Evolutionary conservation across 2,797 vertebrate species (phyloP), one percentile per base, ranked within the genome.

Genomic region (Echiichthys vipera): DNA sequence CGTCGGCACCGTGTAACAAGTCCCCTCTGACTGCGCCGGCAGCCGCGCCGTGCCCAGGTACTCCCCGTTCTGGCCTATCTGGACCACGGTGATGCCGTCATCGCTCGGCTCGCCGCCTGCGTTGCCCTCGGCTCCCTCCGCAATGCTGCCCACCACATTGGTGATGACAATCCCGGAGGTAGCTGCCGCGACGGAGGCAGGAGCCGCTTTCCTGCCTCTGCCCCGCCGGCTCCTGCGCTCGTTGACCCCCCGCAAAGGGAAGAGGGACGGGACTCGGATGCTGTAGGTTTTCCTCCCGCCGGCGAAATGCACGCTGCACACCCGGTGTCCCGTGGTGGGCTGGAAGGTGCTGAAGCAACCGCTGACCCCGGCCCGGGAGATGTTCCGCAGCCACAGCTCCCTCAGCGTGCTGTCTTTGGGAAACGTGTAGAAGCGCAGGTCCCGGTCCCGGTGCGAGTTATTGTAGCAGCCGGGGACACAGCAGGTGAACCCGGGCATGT

Each of bases 401-500:
- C 97, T 89, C 81, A 98, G 95, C 91, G 96, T 92, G 59, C 93
- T 90, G 90, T 98, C 97, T 93, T 99, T 99, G 17, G 98, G 97
- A 88, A 99, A 99, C 51, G 97, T 98, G 94, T 99, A 99, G 92
- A 99, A 99, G 80, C 97, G 95, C 76, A 95, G 94, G 72, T 97
- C 96, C 89, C 97, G 95, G 92, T 99, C 97, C 81, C 97, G 95
- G 78, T 99, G 97, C 54, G 97, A 98, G 91, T 99, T 99, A 92
- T 96, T 99, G 93, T 98, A 99, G 94, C 97, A 99, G 81, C 97
- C 97, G n/a, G 97, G 97, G 64, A 99, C 97, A 89, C 97, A 99
- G 93, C 97, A 98, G 67, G 97, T 98, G 94, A 98, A 98, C 83
- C 97, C 97, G 73, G 97, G 97, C 97, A 98, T 98, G 80, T 77